Evolutionary conservation across 1,140 invertebrate species (phyloP).

Genomic region (Achroia grisella): DNA sequence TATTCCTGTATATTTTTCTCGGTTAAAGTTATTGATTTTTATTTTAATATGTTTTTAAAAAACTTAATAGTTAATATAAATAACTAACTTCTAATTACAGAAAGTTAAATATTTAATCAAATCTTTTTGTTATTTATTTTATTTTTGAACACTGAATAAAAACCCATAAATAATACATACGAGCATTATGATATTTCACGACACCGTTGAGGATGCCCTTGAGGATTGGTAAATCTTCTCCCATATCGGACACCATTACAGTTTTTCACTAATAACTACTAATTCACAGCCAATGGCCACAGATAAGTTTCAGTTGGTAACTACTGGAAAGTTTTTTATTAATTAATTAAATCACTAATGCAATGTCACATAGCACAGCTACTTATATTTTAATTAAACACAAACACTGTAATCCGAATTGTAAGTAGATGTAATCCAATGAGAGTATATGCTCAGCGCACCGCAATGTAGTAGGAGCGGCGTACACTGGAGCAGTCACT

Average conservation of each 20-base stretch:
- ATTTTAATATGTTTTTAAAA: no score
- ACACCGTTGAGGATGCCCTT: conserved; percentile 91
- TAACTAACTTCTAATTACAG: no score
- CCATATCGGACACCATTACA: conserved; percentile 79
- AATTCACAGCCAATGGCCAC: conserved; percentile 67
- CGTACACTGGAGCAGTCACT: conserved; percentile 27
- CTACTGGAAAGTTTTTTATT: conserved; percentile 40
- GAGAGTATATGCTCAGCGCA: conserved; percentile 22
- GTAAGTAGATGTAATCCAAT: conserved; percentile 38
- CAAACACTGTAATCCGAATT: conserved; percentile 63
- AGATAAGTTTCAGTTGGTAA: conserved; percentile 63
- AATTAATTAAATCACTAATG: conserved; percentile 26
- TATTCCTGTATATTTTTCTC: no score
- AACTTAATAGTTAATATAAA: no score
- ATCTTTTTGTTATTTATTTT: background rate
- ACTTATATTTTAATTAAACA: conserved; percentile 27
- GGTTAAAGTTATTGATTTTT: no score
- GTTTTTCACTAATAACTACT: conserved; percentile 56
- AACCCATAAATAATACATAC: conserved; percentile 78
- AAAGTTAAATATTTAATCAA: background rate
- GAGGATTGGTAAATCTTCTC: conserved; percentile 89
- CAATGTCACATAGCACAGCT: conserved; percentile 62
- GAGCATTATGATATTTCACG: conserved; percentile 91
- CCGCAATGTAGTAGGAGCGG: conserved; percentile 30
- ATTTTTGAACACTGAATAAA: conserved; percentile 1